A percentile compares a stretch with the other conserved stretches of the same genome.
Evolutionary conservation across 2,888 invertebrate species (phyloP).

Genomic region (Brenthis daphne): DNA sequence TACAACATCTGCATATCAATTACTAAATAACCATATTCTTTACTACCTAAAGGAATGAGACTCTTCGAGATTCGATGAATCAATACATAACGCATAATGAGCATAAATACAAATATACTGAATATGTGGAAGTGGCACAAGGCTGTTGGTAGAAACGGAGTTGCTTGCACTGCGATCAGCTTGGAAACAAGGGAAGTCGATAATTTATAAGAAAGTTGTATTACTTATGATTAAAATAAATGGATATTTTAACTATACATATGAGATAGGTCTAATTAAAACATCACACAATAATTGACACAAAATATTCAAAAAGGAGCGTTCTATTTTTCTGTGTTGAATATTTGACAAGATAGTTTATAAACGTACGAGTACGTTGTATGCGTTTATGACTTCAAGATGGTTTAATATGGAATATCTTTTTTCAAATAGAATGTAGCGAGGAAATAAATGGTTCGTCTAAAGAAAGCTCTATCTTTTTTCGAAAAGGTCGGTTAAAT

Average conservation of each 20-base stretch:
- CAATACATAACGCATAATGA: slow-evolving; percentile 47
- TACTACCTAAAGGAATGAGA: slow-evolving; percentile 37
- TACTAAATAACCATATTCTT: slow-evolving; percentile 40
- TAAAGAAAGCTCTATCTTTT: no score
- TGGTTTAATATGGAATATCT: no score
- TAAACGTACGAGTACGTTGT: no score
- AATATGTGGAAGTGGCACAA: slow-evolving; percentile 67
- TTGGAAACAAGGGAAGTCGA: slow-evolving; percentile 58
- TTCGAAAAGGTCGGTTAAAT: no score
- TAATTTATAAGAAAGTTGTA: slow-evolving; percentile 52
- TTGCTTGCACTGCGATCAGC: slow-evolving; percentile 46
- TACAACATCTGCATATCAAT: slow-evolving; percentile 37
- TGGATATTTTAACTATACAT: not conserved
- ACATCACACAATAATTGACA: no score
- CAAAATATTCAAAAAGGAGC: no score
- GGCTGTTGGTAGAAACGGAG: slow-evolving; percentile 64
- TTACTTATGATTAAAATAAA: slow-evolving; percentile 23
- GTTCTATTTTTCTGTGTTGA: no score
- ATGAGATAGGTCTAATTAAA: no score
- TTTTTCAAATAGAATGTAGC: no score
- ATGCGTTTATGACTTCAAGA: no score
- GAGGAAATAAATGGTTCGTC: no score
- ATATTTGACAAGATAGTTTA: no score
- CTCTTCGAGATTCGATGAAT: slow-evolving; percentile 44
- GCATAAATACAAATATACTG: slow-evolving; percentile 55